Evolutionary conservation across 1,140 invertebrate species (phyloP).

Genomic region (Protaetia brevitarsis): DNA sequence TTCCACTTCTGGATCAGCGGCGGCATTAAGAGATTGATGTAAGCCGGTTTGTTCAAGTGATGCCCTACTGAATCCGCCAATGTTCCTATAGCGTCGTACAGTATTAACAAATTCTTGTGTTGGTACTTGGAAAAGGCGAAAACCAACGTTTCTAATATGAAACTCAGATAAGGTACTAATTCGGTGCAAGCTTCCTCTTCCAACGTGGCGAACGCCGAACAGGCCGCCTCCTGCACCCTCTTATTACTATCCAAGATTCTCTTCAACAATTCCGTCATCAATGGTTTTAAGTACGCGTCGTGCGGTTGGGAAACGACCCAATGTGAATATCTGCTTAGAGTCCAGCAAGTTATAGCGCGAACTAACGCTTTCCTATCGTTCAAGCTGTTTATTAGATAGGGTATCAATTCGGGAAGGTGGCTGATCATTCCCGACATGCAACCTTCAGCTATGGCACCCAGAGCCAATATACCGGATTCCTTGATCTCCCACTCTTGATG

Average conservation of each 20-base stretch:
- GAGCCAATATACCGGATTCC: conserved; percentile 78
- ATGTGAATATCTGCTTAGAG: conserved; percentile 93
- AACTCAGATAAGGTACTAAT: conserved; percentile 94
- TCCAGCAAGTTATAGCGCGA: conserved; percentile 98
- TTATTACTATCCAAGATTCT: conserved; percentile 97
- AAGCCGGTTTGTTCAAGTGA: conserved; percentile 95
- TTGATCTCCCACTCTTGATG: conserved; percentile 96
- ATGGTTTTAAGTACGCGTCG: conserved; percentile 87
- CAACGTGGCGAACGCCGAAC: conserved; percentile 97
- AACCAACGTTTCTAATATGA: conserved; percentile 96
- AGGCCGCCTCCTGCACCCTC: conserved; percentile 97
- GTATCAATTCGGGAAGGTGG: conserved; percentile 93
- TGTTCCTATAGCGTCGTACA: conserved; percentile 99
- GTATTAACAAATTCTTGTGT: conserved; percentile 96
- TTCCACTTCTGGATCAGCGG: conserved; percentile 99
- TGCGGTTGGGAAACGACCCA: conserved; percentile 96
- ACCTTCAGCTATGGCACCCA: conserved; percentile 97
- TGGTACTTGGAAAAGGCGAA: conserved; percentile 95
- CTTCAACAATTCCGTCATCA: conserved; percentile 94
- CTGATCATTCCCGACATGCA: conserved; percentile 97
- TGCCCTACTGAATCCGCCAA: conserved; percentile 96
- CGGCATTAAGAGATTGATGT: conserved; percentile 96
- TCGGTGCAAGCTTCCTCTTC: conserved; percentile 99
- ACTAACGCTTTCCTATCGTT: conserved; percentile 95
- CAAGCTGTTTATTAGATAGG: conserved; percentile 90